phyloP scores from a whole-genome alignment of 2,797 vertebrate species.

The Parotocinclus haroldoi region DNA sequence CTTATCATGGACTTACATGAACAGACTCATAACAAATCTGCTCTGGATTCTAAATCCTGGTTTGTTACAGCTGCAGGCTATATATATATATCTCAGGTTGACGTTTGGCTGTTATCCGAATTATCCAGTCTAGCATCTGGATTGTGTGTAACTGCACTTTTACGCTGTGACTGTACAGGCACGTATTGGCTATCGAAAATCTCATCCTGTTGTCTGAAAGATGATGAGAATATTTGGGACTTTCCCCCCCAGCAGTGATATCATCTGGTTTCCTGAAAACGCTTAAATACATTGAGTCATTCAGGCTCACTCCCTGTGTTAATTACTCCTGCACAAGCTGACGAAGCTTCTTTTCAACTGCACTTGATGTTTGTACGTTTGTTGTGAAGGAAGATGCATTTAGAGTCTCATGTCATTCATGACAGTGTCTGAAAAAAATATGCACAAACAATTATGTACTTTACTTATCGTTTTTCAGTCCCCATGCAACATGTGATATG shows the following conservation, averaged over 20 bases:
- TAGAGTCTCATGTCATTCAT: background rate
- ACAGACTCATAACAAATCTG: slow-evolving; percentile 11
- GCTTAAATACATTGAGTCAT: slow-evolving; percentile 69
- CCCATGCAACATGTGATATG: background rate
- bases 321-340: slow-evolving; percentile 69
- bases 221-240: slow-evolving; percentile 76
- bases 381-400: background rate
- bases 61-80: slow-evolving; percentile 40
- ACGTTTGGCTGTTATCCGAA: slow-evolving; percentile 35
- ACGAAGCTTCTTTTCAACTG: slow-evolving; percentile 61
- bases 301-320: slow-evolving; percentile 61
- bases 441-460: background rate
- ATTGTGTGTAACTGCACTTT: slow-evolving; percentile 74
- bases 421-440: background rate
- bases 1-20: slow-evolving; percentile 50
- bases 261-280: slow-evolving; percentile 71
- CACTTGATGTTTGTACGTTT: background rate
- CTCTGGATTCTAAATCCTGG: slow-evolving; percentile 29
- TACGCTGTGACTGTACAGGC: slow-evolving; percentile 69
- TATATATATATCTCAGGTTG: slow-evolving; percentile 20
- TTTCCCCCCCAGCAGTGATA: slow-evolving; percentile 72
- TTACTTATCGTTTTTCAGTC: background rate
- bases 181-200: slow-evolving; percentile 76
- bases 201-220: slow-evolving; percentile 70
- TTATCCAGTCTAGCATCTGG: slow-evolving; percentile 68